These are phyloP conservation scores for Pseudomyrmex flavicornis DNA, from an alignment of 1,140 invertebrate species.

Conservation along the genomic window DNA sequence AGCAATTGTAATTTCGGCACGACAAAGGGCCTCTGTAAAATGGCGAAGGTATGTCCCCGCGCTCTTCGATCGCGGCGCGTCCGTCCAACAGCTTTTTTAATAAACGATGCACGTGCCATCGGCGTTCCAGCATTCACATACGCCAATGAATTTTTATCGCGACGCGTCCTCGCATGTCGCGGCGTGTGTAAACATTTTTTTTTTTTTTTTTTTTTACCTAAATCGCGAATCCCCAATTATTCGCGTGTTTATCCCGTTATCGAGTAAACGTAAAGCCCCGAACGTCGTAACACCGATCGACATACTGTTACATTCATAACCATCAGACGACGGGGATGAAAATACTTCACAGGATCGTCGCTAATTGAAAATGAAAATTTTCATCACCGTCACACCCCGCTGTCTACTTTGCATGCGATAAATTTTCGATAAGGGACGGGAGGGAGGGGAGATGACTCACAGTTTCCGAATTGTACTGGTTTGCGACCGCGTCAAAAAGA, in stretches of 20 bases:
- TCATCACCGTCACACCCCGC: slow-evolving; percentile 40
- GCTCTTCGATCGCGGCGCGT: slow-evolving; percentile 61
- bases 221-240: slow-evolving; percentile 61
- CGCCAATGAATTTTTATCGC: slow-evolving; percentile 58
- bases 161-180: slow-evolving; percentile 55
- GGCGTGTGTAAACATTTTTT: slow-evolving; percentile 37
- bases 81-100: slow-evolving; percentile 71
- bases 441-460: neutral
- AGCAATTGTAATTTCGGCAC: slow-evolving; percentile 83
- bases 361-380: slow-evolving; percentile 51
- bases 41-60: slow-evolving; percentile 78
- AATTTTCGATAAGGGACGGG: slow-evolving; percentile 10
- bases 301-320: slow-evolving; percentile 51
- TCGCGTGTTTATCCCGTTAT: slow-evolving; percentile 60
- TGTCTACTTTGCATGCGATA: slow-evolving; percentile 43
- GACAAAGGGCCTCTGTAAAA: slow-evolving; percentile 78
- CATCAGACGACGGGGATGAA: slow-evolving; percentile 25
- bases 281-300: slow-evolving; percentile 55
- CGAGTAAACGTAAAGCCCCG: slow-evolving; percentile 49
- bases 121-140: slow-evolving; percentile 64
- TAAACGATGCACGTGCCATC: slow-evolving; percentile 64
- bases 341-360: slow-evolving; percentile 20
- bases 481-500: neutral
- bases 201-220: slow-evolving; percentile 15
- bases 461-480: slow-evolving; percentile 5